Conservation (phyloP, 2,888 invertebrate genomes). For the Panzeria rudis region DNA sequence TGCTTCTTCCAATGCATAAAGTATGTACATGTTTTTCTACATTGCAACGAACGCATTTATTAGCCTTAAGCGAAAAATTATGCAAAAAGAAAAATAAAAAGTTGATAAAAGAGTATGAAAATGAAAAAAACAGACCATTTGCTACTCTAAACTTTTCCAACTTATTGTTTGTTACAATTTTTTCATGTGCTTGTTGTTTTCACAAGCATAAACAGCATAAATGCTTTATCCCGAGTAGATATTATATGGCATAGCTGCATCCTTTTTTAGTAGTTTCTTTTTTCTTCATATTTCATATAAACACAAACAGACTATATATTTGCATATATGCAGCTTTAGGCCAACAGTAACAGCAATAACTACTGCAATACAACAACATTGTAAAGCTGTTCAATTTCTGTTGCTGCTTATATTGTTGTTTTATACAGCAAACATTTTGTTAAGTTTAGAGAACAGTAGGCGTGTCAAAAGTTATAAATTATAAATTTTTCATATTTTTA, state of each 20-base stretch:
- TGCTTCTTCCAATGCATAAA: constrained; percentile 1
- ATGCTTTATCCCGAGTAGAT: constrained; percentile 47
- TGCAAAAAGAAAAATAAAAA: constrained; percentile 66
- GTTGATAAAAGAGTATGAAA: constrained; percentile 7
- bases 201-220: constrained; percentile 42
- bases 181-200: constrained; percentile 34
- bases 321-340: constrained; percentile 72
- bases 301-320: constrained; percentile 49
- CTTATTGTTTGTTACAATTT: constrained; percentile 67
- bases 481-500: constrained; percentile 66
- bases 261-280: constrained; percentile 42
- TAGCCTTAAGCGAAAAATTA: constrained; percentile 74
- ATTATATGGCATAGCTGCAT: constrained; percentile 50
- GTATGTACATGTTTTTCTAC: constrained; percentile 16
- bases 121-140: constrained; percentile 53
- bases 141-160: constrained; percentile 72
- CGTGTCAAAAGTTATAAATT: constrained; percentile 75
- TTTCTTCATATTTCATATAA: constrained; percentile 13
- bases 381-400: constrained; percentile 38
- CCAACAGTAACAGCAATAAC: constrained; percentile 63
- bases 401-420: constrained; percentile 20
- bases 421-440: constrained; percentile 63
- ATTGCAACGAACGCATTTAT: constrained; percentile 71
- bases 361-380: constrained; percentile 51
- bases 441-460: constrained; percentile 72